phyloP scores from a whole-genome alignment of 2,888 invertebrate species.

The Sussaba pulchella region DNA sequence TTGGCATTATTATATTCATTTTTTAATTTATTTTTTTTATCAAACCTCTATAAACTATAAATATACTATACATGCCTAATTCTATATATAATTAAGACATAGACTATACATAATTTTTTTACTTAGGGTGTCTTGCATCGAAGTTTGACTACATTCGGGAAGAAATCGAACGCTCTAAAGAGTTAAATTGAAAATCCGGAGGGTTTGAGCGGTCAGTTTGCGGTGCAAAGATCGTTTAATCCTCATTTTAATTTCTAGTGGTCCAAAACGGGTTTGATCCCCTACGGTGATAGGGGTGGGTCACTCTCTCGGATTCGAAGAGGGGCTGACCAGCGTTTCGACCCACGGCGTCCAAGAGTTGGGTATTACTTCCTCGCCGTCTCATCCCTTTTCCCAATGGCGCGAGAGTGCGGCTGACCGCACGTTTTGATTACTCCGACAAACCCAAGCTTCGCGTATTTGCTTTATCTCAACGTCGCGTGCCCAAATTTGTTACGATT shows the following conservation, averaged over 20 bases:
- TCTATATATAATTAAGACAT: too few relatives aligned
- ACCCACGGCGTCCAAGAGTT: slow-evolving; percentile 67
- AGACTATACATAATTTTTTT: too few relatives aligned
- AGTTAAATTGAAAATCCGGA: slow-evolving; percentile 61
- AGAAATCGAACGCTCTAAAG: slow-evolving; percentile 15
- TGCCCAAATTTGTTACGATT: neutral
- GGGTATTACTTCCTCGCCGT: slow-evolving; percentile 48
- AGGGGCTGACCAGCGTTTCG: slow-evolving; percentile 68
- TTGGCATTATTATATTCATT: too few relatives aligned
- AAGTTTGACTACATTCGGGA: neutral
- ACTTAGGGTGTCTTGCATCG: too few relatives aligned
- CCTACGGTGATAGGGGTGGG: slow-evolving; percentile 70
- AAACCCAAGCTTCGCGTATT: neutral
- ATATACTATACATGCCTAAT: too few relatives aligned
- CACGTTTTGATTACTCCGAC: slow-evolving; percentile 41
- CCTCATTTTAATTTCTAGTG: slow-evolving; percentile 70
- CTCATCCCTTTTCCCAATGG: slow-evolving; percentile 13
- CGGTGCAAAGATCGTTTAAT: slow-evolving; percentile 65
- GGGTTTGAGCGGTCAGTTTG: slow-evolving; percentile 44
- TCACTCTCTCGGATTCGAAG: slow-evolving; percentile 62
- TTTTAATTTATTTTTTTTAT: too few relatives aligned
- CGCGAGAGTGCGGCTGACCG: slow-evolving; percentile 50
- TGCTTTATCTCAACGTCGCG: neutral
- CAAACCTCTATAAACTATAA: too few relatives aligned
- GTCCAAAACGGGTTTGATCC: slow-evolving; percentile 75